These are phyloP conservation scores for Lutjanus erythropterus DNA, from an alignment of 2,113 vertebrate genomes.

Conservation along the genomic window DNA sequence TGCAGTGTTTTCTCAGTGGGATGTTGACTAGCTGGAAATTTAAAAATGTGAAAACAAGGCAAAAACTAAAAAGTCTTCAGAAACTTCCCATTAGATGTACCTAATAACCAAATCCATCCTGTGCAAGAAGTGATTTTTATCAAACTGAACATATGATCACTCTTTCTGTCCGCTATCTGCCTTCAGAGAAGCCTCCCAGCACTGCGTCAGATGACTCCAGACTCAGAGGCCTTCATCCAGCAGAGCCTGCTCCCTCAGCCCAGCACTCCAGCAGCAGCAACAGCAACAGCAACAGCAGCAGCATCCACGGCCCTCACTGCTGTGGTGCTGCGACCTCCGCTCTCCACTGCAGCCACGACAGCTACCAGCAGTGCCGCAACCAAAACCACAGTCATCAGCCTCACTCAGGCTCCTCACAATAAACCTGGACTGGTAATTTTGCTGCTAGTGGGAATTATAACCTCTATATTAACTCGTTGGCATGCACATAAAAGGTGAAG, in stretches of 20 bases:
- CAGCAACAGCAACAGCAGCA: constrained; percentile 13
- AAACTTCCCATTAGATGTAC: not conserved
- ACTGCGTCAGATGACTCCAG: constrained; percentile 94
- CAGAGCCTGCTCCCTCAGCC: constrained; percentile 92
- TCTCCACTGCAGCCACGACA: constrained; percentile 74
- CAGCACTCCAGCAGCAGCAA: constrained; percentile 64
- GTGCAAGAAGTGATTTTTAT: not conserved
- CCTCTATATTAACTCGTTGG: not conserved
- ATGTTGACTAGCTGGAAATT: not conserved
- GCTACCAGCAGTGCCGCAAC: constrained; percentile 76
- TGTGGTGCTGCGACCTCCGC: constrained; percentile 89
- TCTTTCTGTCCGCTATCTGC: not conserved
- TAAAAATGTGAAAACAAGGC: not conserved
- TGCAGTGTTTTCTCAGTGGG: not conserved
- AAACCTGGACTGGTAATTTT: constrained; percentile 89
- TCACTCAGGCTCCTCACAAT: constrained; percentile 89
- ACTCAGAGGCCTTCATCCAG: constrained; percentile 95
- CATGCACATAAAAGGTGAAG: not conserved
- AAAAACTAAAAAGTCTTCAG: not conserved
- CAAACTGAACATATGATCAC: not conserved
- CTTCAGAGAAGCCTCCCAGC: constrained; percentile 95
- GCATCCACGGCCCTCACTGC: constrained; percentile 88
- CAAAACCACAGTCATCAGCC: constrained; percentile 89
- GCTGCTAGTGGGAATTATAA: not conserved
- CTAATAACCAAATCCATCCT: not conserved